Percentiles rank a stretch among this genome's conserved stretches.
Conservation (phyloP, 2,888 invertebrate species). For the Sepioteuthis lessoniana region DNA sequence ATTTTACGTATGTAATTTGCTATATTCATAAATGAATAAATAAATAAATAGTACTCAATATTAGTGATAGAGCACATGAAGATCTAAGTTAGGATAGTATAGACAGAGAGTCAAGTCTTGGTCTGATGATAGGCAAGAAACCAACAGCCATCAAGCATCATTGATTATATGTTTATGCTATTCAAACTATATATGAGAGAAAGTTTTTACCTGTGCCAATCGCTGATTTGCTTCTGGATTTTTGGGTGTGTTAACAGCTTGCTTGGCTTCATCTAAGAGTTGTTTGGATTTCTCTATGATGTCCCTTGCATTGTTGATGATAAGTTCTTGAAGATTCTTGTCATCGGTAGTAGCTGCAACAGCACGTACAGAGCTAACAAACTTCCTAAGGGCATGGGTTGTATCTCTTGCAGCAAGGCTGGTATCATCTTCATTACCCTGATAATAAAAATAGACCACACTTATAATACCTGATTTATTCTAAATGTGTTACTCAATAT, state of each 20-base stretch:
- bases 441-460: neutral
- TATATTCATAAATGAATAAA: too few species aligned
- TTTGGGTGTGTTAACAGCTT: conserved; percentile 82
- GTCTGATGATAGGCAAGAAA: too few species aligned
- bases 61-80: too few species aligned
- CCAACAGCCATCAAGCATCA: too few species aligned
- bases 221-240: conserved; percentile 79
- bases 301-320: conserved; percentile 81
- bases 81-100: too few species aligned
- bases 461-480: too few species aligned
- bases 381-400: conserved; percentile 84
- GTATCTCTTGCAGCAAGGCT: conserved; percentile 88
- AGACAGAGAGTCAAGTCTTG: too few species aligned
- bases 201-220: conserved; percentile 80
- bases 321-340: conserved; percentile 77
- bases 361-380: conserved; percentile 85
- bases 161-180: too few species aligned
- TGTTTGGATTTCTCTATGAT: conserved; percentile 86
- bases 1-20: too few species aligned
- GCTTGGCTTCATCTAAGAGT: conserved; percentile 87
- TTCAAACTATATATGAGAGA: neutral
- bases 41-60: too few species aligned
- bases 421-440: conserved; percentile 85
- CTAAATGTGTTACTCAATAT: too few species aligned
- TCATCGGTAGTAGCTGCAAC: conserved; percentile 75